phyloP scores from a whole-genome alignment of 1,140 invertebrate species.

The Hycleus phaleratus region DNA sequence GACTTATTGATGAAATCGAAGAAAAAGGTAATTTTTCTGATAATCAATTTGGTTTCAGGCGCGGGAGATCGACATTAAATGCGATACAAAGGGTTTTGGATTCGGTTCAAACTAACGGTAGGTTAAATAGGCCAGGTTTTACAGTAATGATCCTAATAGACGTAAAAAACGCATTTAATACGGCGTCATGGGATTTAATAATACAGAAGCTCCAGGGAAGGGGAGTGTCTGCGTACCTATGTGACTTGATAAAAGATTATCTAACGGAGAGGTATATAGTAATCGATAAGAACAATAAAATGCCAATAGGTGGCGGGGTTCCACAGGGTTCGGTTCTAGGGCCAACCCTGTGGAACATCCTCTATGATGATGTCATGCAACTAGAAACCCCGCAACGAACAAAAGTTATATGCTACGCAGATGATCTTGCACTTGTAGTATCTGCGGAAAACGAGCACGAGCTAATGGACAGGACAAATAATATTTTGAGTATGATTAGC shows the following conservation, averaged over 20 bases:
- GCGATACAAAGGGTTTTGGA: not conserved
- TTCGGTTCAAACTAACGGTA: too few relatives aligned
- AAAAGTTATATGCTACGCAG: too few relatives aligned
- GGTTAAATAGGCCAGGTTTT: too few relatives aligned
- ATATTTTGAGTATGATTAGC: too few relatives aligned
- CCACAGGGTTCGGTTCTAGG: slow-evolving; percentile 42
- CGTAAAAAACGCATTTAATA: slow-evolving; percentile 23
- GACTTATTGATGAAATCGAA: too few relatives aligned
- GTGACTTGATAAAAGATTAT: not conserved
- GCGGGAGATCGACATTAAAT: not conserved
- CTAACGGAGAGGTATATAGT: not conserved
- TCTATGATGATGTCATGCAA: slow-evolving; percentile 4
- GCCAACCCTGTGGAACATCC: slow-evolving; percentile 37
- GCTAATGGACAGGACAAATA: too few relatives aligned
- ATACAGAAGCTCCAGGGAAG: not conserved
- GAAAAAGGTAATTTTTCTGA: not conserved
- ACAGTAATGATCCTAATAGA: slow-evolving; percentile 17
- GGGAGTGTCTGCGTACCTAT: not conserved
- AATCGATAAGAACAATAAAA: not conserved
- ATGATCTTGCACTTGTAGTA: too few relatives aligned
- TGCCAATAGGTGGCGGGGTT: slow-evolving; percentile 34
- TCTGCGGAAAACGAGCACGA: too few relatives aligned
- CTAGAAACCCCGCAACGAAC: not conserved
- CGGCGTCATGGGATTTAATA: slow-evolving; percentile 13
- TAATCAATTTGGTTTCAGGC: too few relatives aligned